phyloP scores from a whole-genome alignment of 2,113 vertebrate species.

The Chaetodon trifascialis region DNA sequence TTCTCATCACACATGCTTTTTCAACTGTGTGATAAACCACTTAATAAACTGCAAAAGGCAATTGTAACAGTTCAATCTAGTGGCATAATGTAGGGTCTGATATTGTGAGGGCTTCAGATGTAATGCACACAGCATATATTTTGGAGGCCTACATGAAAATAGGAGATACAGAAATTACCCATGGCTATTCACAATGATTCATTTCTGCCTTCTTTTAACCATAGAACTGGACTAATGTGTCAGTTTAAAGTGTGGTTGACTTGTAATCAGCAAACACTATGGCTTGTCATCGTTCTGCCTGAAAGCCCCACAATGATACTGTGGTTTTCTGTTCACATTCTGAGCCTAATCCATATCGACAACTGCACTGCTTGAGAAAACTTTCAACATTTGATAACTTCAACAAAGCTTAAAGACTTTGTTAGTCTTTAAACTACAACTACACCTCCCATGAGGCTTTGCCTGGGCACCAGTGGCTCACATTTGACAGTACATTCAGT shows the following conservation, averaged over 20 bases:
- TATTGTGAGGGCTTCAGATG: background rate
- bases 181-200: background rate
- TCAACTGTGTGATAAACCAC: background rate
- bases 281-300: too few species aligned
- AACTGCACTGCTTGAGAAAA: background rate
- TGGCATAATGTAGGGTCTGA: background rate
- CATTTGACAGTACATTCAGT: too few species aligned
- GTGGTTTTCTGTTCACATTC: background rate
- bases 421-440: background rate
- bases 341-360: background rate
- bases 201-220: background rate
- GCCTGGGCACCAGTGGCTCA: background rate
- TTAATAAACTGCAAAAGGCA: background rate
- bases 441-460: background rate
- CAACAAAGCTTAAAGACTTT: background rate
- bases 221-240: too few species aligned
- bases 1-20: background rate
- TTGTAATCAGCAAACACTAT: background rate
- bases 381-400: background rate
- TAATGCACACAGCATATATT: background rate
- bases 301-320: too few species aligned
- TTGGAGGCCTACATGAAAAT: background rate
- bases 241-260: background rate
- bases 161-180: background rate
- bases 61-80: background rate